phyloP scores from a whole-genome alignment of 2,888 invertebrate species.

The Perithous albicinctus region DNA sequence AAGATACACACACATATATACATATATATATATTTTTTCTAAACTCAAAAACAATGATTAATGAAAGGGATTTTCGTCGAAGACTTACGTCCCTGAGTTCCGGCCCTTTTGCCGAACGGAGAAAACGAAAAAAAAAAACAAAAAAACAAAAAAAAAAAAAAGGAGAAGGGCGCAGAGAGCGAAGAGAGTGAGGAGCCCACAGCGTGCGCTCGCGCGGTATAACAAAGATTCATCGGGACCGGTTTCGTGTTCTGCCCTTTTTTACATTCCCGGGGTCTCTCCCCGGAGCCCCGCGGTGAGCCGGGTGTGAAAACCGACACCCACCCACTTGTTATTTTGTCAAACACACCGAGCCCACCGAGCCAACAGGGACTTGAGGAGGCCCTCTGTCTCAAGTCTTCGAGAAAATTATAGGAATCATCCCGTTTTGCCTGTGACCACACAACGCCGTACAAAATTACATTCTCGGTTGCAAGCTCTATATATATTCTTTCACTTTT shows the following conservation, averaged over 20 bases:
- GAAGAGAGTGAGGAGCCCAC: no score
- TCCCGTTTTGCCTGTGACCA: conserved; percentile 63
- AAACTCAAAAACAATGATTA: not conserved
- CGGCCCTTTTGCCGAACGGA: conserved; percentile 47
- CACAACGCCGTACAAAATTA: conserved; percentile 72
- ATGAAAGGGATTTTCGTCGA: conserved; percentile 38
- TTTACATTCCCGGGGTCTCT: conserved; percentile 78
- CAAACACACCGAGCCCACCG: conserved; percentile 74
- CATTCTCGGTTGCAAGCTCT: conserved; percentile 71
- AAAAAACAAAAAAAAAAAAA: conserved; percentile 22
- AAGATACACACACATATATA: no score
- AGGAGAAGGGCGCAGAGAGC: conserved; percentile 33
- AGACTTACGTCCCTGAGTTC: conserved; percentile 52
- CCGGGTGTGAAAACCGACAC: conserved; percentile 84
- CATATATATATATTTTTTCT: no score
- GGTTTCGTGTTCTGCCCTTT: conserved; percentile 82
- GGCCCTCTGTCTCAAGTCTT: conserved; percentile 51
- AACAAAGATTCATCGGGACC: conserved; percentile 84
- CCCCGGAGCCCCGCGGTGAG: conserved; percentile 81
- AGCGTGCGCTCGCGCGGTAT: conserved; percentile 71
- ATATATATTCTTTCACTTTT: not conserved
- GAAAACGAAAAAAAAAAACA: conserved; percentile 38
- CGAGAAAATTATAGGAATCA: conserved; percentile 81
- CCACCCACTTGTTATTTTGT: conserved; percentile 84
- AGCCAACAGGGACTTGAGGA: conserved; percentile 37